Evolutionary conservation across 2,797 vertebrate species (phyloP).

Genomic region (Lepilemur septentrionalis): DNA sequence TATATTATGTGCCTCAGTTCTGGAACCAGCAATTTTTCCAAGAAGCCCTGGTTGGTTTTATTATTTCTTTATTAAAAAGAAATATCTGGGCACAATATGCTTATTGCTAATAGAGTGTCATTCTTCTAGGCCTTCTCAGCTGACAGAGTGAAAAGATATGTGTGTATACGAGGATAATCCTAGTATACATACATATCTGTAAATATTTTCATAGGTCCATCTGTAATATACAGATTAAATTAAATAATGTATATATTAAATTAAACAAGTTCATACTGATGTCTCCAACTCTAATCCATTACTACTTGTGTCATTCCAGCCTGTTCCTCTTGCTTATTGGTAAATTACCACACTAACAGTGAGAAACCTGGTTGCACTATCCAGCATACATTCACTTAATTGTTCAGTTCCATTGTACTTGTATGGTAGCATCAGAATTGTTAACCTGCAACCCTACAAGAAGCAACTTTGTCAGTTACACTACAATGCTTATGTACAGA

Average conservation of each 20-base stretch:
- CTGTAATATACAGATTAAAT: neutral
- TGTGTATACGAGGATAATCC: neutral
- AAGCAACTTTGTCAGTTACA: neutral
- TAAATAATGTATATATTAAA: neutral
- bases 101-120: neutral
- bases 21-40: neutral
- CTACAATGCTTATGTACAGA: neutral
- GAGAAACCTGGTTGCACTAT: neutral
- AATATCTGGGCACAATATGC: neutral
- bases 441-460: neutral
- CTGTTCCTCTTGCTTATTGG: neutral
- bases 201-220: neutral
- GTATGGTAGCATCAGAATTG: neutral
- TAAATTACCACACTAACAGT: neutral
- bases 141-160: neutral
- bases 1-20: neutral
- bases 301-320: neutral
- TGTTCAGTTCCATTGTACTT: neutral
- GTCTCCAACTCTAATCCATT: neutral
- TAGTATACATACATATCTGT: neutral
- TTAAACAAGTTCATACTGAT: neutral
- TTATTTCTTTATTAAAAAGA: neutral
- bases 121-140: neutral
- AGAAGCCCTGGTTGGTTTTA: neutral
- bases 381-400: neutral